Evolutionary conservation across 2,113 vertebrate species (phyloP).

Genomic region (Cyprinodon tularosa): DNA sequence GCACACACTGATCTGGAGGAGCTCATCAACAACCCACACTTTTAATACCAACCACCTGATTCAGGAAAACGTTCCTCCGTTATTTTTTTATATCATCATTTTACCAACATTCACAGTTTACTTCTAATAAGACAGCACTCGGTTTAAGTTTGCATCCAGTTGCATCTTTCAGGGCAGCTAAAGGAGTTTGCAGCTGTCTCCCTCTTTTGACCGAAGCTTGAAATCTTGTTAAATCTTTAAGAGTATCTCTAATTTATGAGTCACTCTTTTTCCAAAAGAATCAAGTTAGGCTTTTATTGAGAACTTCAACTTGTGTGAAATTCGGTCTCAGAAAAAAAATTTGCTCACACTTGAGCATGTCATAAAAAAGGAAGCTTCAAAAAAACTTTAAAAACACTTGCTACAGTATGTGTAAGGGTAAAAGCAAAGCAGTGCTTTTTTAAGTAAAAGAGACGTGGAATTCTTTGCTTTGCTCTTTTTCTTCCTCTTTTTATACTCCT

Average conservation of each 20-base stretch:
- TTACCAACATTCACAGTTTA: conserved; percentile 13
- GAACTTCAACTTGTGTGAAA: conserved; percentile 49
- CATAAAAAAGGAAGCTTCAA: conserved; percentile 46
- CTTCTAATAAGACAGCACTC: conserved; percentile 29
- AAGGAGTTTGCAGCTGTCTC: not conserved
- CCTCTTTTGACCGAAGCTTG: conserved; percentile 38
- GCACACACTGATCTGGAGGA: conserved; percentile 73
- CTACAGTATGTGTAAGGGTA: conserved; percentile 59
- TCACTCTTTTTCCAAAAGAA: conserved; percentile 35
- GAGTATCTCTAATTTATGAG: conserved; percentile 27
- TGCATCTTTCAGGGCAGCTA: conserved; percentile 38
- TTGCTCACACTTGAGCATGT: conserved; percentile 53
- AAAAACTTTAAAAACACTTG: conserved; percentile 56
- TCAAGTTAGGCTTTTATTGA: conserved; percentile 29
- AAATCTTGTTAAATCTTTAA: conserved; percentile 2
- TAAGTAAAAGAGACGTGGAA: conserved; percentile 68
- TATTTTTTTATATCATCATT: conserved; percentile 9
- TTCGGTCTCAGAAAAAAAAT: conserved; percentile 64
- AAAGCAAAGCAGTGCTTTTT: conserved; percentile 71
- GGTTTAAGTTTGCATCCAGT: not conserved
- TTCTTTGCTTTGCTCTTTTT: conserved; percentile 65
- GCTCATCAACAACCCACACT: conserved; percentile 57
- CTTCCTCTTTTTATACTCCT: conserved; percentile 56
- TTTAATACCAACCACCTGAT: conserved; percentile 51
- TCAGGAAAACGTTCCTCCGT: conserved; percentile 25